Evolutionary conservation across 2,888 invertebrate species (phyloP).

Genomic region (Conops quadrifasciatus): DNA sequence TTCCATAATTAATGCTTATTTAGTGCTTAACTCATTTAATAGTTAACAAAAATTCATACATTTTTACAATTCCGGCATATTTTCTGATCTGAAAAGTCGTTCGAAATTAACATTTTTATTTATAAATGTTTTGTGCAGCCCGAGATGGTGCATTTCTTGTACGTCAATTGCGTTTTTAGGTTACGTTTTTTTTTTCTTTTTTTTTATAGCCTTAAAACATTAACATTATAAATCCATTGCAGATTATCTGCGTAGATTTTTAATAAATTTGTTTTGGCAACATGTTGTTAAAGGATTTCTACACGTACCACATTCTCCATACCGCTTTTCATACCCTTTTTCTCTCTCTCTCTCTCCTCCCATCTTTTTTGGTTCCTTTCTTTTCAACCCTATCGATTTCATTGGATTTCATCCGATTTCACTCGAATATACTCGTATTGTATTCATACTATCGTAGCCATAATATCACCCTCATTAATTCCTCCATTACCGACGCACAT

Average conservation of each 20-base stretch:
- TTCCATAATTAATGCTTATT: too few species aligned
- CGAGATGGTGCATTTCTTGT: too few species aligned
- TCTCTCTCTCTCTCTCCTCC: background rate
- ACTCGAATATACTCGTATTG: background rate
- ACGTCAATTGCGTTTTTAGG: too few species aligned
- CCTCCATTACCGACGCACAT: background rate
- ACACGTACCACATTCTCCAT: background rate
- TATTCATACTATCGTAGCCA: background rate
- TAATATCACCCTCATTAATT: background rate
- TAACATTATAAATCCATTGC: background rate
- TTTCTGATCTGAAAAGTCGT: too few species aligned
- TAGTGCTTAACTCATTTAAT: too few species aligned
- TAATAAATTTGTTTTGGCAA: slow-evolving; percentile 1
- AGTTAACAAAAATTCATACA: too few species aligned
- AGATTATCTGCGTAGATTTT: background rate
- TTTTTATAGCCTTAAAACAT: background rate
- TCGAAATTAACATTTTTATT: too few species aligned
- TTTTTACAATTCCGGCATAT: too few species aligned
- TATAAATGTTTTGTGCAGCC: too few species aligned
- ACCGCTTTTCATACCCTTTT: background rate
- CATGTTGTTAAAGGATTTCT: background rate
- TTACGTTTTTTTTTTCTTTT: too few species aligned
- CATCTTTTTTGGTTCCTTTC: background rate
- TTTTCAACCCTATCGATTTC: background rate
- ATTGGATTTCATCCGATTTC: background rate